A percentile compares a stretch with the other conserved stretches of the same genome.
These are phyloP conservation scores for Cinara cedri DNA, from an alignment of 2,888 invertebrate genomes.

Conservation along the genomic window DNA sequence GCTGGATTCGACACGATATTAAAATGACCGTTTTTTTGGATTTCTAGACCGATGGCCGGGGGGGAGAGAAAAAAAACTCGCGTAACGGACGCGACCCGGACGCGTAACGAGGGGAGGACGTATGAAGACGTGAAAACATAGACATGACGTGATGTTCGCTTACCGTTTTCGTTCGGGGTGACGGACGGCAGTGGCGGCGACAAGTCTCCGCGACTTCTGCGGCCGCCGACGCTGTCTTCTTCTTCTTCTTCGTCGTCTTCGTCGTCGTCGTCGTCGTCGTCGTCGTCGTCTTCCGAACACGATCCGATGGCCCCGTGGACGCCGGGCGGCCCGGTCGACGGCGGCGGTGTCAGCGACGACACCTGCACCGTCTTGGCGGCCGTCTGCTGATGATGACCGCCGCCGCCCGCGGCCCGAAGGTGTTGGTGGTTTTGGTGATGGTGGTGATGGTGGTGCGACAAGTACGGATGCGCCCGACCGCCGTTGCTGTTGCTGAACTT, in stretches of 20 bases:
- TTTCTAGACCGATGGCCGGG: no score
- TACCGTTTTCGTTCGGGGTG: constrained; percentile 33
- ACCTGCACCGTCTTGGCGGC: background rate
- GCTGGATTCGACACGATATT: no score
- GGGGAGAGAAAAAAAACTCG: no score
- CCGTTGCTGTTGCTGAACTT: constrained; percentile 46
- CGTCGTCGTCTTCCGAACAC: constrained; percentile 40
- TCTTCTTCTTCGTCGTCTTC: constrained; percentile 7
- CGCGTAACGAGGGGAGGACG: background rate
- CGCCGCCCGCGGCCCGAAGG: constrained; percentile 17
- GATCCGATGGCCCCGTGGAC: constrained; percentile 44
- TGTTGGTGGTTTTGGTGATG: background rate
- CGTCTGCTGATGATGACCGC: constrained; percentile 58
- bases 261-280: constrained; percentile 41
- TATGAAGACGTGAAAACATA: no score
- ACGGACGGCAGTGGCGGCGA: constrained; percentile 16
- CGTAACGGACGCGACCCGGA: background rate
- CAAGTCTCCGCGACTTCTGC: constrained; percentile 35
- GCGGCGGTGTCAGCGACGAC: constrained; percentile 14
- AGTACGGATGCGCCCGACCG: constrained; percentile 50
- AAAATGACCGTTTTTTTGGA: no score
- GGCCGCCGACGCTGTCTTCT: background rate
- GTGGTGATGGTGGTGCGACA: constrained; percentile 27
- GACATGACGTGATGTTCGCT: no score
- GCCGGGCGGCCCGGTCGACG: constrained; percentile 38